phyloP scores from a whole-genome alignment of 2,113 vertebrate species.

The Micronisus gabar region DNA sequence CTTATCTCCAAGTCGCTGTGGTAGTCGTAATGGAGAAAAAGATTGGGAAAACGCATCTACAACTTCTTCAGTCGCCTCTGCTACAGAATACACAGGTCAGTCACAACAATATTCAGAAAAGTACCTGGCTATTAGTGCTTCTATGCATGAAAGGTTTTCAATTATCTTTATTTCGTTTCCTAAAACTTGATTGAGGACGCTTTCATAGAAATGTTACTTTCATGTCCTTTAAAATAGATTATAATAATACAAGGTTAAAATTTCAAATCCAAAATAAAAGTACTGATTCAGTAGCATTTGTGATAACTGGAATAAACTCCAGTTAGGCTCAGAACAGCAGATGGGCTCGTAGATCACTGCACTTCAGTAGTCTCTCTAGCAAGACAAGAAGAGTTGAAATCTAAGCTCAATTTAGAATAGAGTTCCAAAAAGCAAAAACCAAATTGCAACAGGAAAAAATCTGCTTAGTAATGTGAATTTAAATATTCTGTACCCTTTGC shows the following conservation, averaged over 20 bases:
- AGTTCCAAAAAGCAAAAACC: not conserved
- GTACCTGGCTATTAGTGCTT: not conserved
- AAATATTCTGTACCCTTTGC: not conserved
- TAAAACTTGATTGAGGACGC: not conserved
- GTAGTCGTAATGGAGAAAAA: constrained; percentile 93
- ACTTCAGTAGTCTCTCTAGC: not conserved
- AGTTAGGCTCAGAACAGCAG: not conserved
- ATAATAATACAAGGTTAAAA: not conserved
- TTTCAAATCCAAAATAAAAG: not conserved
- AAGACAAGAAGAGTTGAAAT: not conserved
- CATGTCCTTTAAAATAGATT: not conserved
- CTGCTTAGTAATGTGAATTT: not conserved
- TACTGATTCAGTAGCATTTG: not conserved
- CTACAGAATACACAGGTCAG: constrained; percentile 94
- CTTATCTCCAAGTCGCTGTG: constrained; percentile 87
- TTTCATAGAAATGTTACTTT: not conserved
- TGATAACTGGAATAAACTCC: not conserved
- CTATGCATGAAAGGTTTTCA: not conserved
- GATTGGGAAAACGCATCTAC: constrained; percentile 98
- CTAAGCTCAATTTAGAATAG: not conserved
- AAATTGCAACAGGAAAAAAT: not conserved
- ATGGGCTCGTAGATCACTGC: not conserved
- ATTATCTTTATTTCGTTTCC: not conserved
- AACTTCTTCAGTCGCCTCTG: constrained; percentile 93
- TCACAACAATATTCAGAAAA: not conserved